phyloP scores from a whole-genome alignment of 1,140 invertebrate species.

The Stenopsyche tienmushanensis region DNA sequence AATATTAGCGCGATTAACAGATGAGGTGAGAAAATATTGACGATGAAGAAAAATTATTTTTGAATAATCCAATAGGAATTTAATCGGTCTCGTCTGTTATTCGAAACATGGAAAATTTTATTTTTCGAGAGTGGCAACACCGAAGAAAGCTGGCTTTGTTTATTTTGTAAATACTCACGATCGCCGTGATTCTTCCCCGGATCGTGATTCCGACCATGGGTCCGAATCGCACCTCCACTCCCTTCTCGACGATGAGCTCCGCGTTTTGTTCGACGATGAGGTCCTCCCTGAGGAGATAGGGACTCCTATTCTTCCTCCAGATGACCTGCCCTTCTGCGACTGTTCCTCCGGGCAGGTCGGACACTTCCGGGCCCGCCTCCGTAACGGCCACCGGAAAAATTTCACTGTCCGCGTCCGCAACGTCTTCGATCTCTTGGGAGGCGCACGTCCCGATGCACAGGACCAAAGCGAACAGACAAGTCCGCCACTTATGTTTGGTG shows the following conservation, averaged over 20 bases:
- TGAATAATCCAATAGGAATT: too few species aligned
- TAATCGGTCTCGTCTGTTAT: too few species aligned
- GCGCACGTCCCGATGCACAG: slow-evolving; percentile 34
- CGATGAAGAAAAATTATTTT: too few species aligned
- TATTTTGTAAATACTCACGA: too few species aligned
- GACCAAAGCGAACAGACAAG: slow-evolving; percentile 22
- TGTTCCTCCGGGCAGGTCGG: slow-evolving; percentile 64
- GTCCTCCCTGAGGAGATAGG: slow-evolving; percentile 78
- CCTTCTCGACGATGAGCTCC: slow-evolving; percentile 79
- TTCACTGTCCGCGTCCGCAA: slow-evolving; percentile 44
- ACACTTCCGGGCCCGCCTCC: slow-evolving; percentile 44
- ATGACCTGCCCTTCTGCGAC: slow-evolving; percentile 57
- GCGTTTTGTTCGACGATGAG: slow-evolving; percentile 73
- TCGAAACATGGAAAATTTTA: too few species aligned
- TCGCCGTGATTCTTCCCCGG: slow-evolving; percentile 77
- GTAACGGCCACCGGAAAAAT: slow-evolving; percentile 46
- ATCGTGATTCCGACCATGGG: slow-evolving; percentile 90
- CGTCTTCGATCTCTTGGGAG: slow-evolving; percentile 29
- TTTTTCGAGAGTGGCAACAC: too few species aligned
- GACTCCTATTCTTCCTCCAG: slow-evolving; percentile 64
- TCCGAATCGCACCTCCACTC: slow-evolving; percentile 81
- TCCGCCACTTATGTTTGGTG: slow-evolving; percentile 57
- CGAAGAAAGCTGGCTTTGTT: too few species aligned
- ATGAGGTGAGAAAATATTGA: too few species aligned
- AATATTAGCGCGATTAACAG: too few species aligned